phyloP scores from a whole-genome alignment of 2,888 invertebrate genomes.

The Caenorhabditis panamensis region DNA sequence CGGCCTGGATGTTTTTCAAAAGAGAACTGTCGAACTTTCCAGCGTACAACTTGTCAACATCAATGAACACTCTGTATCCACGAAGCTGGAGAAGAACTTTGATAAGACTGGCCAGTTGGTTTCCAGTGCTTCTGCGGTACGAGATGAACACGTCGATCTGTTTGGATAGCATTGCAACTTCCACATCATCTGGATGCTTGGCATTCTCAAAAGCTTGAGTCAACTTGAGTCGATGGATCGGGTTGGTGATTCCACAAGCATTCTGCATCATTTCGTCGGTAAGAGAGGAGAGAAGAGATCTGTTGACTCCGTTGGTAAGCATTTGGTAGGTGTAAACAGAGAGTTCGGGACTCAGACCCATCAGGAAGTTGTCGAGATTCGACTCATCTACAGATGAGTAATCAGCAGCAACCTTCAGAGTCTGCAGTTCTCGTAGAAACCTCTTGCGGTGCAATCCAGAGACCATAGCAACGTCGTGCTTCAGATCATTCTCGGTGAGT shows the following conservation, averaged over 20 bases:
- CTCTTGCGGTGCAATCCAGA: slow-evolving; percentile 93
- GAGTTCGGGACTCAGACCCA: slow-evolving; percentile 82
- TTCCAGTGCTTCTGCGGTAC: slow-evolving; percentile 96
- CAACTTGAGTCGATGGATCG: slow-evolving; percentile 93
- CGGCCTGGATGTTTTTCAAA: slow-evolving; percentile 95
- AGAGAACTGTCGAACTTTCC: slow-evolving; percentile 99
- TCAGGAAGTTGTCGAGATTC: slow-evolving; percentile 80
- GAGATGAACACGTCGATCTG: slow-evolving; percentile 95
- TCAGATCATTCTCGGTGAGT: slow-evolving; percentile 92
- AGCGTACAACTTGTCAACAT: slow-evolving; percentile 96
- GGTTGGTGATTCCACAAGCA: slow-evolving; percentile 94
- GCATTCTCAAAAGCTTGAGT: slow-evolving; percentile 87
- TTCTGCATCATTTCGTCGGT: slow-evolving; percentile 92
- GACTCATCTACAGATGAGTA: slow-evolving; percentile 79
- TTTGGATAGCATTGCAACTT: slow-evolving; percentile 84
- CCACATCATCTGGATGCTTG: slow-evolving; percentile 81
- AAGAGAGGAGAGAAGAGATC: slow-evolving; percentile 88
- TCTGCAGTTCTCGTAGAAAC: slow-evolving; percentile 80
- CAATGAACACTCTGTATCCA: slow-evolving; percentile 90
- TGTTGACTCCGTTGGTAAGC: slow-evolving; percentile 95
- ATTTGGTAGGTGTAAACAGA: slow-evolving; percentile 95
- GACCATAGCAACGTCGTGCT: slow-evolving; percentile 91
- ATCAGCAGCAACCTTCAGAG: slow-evolving; percentile 80
- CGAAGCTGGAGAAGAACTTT: slow-evolving; percentile 97
- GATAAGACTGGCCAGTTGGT: slow-evolving; percentile 83